Conservation (phyloP, 1,140 invertebrate genomes). For the Cotesia chilonis region DNA sequence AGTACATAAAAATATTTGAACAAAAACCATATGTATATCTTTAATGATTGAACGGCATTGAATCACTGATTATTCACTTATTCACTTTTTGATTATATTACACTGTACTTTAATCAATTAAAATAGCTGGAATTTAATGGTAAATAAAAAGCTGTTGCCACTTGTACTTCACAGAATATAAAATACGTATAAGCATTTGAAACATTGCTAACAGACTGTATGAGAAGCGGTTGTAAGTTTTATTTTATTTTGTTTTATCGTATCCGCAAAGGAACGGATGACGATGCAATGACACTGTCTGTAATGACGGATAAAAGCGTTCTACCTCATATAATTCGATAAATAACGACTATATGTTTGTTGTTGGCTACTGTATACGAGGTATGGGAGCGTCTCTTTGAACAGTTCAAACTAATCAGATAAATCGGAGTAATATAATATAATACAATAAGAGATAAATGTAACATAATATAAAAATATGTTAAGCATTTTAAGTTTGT, state of each 20-base stretch:
- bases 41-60: too few species aligned
- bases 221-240: too few species aligned
- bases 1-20: background rate
- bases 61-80: too few species aligned
- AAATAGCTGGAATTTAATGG: too few species aligned
- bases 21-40: background rate
- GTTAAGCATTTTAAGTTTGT: background rate
- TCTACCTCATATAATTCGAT: conserved; percentile 25
- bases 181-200: conserved; percentile 26
- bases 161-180: background rate
- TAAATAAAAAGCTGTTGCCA: background rate
- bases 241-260: conserved; percentile 27
- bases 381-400: conserved; percentile 10
- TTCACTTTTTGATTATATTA: too few species aligned
- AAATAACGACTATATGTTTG: conserved; percentile 7
- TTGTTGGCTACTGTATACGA: background rate
- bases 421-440: background rate
- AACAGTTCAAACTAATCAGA: background rate
- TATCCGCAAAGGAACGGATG: conserved; percentile 26
- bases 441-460: background rate
- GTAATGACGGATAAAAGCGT: conserved; percentile 15
- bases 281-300: conserved; percentile 20
- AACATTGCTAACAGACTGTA: background rate
- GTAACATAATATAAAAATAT: background rate
- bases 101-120: too few species aligned